Percentiles rank a stretch among this genome's conserved stretches.
Evolutionary conservation across 2,113 vertebrate species (phyloP).

Genomic region (Macaca mulatta): DNA sequence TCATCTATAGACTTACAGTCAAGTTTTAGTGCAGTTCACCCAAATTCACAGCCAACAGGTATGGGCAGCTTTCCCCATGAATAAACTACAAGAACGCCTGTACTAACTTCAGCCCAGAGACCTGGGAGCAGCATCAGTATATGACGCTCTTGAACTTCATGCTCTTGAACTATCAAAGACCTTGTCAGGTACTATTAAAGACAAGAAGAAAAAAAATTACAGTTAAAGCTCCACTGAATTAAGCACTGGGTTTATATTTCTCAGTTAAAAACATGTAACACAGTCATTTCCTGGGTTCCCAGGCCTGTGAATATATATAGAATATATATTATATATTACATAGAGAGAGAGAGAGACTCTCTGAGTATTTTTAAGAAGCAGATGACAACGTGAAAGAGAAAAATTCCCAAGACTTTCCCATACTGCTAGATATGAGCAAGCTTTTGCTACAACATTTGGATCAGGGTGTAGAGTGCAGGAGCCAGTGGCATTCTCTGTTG

Average conservation of each 20-base stretch:
- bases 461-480: not conserved
- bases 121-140: not conserved
- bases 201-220: not conserved
- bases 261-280: not conserved
- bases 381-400: not conserved
- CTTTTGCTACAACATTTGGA: not conserved
- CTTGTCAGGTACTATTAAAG: not conserved
- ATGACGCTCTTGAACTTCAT: not conserved
- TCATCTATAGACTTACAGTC: not conserved
- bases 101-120: not conserved
- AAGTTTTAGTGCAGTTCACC: not conserved
- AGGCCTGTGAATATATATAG: not conserved
- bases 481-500: not conserved
- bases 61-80: not conserved
- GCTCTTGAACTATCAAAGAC: not conserved
- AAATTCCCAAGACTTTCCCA: not conserved
- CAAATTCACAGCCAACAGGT: not conserved
- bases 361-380: not conserved
- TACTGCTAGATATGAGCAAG: accelerated
- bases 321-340: too few species aligned
- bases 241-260: not conserved
- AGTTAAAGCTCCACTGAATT: not conserved
- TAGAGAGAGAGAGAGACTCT: too few species aligned
- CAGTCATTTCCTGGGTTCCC: not conserved
- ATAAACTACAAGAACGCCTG: not conserved